Evolutionary conservation across 2,888 invertebrate genomes (phyloP).

Genomic region (Phlogophora meticulosa): DNA sequence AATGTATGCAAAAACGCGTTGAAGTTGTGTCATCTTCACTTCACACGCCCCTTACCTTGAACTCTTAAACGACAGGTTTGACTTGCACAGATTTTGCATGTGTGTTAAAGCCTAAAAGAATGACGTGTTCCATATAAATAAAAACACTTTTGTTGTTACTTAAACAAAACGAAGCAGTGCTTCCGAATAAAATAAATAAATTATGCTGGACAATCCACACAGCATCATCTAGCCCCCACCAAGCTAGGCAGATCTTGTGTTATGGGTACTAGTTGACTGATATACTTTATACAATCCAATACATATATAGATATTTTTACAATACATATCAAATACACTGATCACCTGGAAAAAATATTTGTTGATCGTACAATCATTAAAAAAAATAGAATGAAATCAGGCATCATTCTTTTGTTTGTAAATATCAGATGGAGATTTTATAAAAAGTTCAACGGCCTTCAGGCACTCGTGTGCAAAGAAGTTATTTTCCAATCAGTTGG

Average conservation of each 20-base stretch:
- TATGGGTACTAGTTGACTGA: no score
- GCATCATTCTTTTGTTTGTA: slow-evolving; percentile 55
- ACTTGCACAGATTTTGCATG: slow-evolving; percentile 28
- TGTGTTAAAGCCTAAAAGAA: slow-evolving; percentile 26
- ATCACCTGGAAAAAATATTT: no score
- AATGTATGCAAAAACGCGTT: slow-evolving; percentile 32
- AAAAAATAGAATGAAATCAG: slow-evolving; percentile 13
- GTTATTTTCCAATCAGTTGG: slow-evolving; percentile 13
- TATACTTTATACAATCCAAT: no score
- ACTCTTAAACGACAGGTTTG: slow-evolving; percentile 45
- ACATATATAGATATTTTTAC: no score
- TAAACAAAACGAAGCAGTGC: slow-evolving; percentile 31
- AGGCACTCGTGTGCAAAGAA: slow-evolving; percentile 10
- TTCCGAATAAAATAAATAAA: no score
- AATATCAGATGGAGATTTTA: slow-evolving; percentile 43
- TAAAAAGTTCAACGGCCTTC: slow-evolving; percentile 32
- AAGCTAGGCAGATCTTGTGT: no score
- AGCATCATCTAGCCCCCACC: no score
- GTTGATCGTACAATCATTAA: no score
- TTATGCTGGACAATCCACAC: no score
- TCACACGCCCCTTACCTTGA: slow-evolving; percentile 53
- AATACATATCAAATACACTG: no score
- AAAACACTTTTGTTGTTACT: slow-evolving; percentile 4
- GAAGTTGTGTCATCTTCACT: slow-evolving; percentile 36
- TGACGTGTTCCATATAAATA: slow-evolving; percentile 40